A percentile compares a stretch with the other conserved stretches of the same genome.
phyloP scores from a whole-genome alignment of 2,888 invertebrate genomes.

The Malthinus seriepunctatus region DNA sequence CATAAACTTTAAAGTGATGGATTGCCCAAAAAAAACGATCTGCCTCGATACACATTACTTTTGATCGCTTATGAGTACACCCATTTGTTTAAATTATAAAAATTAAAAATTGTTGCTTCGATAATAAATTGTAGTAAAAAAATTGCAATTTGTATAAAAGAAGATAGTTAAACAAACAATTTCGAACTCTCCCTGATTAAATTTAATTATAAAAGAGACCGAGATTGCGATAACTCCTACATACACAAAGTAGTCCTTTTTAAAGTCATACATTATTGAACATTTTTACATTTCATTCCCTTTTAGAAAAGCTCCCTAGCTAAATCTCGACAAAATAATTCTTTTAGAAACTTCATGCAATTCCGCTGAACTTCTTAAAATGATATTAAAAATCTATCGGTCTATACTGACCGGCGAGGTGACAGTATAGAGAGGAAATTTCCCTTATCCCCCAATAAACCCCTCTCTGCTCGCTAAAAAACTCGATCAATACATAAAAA shows the following conservation, averaged over 20 bases:
- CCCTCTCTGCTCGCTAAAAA: constrained; percentile 49
- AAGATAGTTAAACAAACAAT: too few species aligned
- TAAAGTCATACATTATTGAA: neutral
- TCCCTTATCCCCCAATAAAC: constrained; percentile 45
- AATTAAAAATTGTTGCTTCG: too few species aligned
- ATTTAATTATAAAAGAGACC: constrained; percentile 25
- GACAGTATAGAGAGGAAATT: constrained; percentile 43
- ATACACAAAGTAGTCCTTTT: constrained; percentile 7
- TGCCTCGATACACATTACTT: too few species aligned
- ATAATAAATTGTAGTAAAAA: too few species aligned
- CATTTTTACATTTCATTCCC: constrained; percentile 13
- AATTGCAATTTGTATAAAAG: too few species aligned
- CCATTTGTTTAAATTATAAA: too few species aligned
- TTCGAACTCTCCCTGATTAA: constrained; percentile 16
- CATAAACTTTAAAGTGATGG: too few species aligned
- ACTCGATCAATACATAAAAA: constrained; percentile 59
- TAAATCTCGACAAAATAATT: too few species aligned
- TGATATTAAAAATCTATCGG: constrained; percentile 50
- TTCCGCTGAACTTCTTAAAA: constrained; percentile 33
- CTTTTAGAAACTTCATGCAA: too few species aligned
- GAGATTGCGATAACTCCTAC: constrained; percentile 24
- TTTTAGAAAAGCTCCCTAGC: constrained; percentile 1
- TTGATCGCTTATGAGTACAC: too few species aligned
- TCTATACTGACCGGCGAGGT: constrained; percentile 51
- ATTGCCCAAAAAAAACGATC: too few species aligned